Conservation (phyloP, 2,888 invertebrate genomes). For the Drosophila setosimentum region DNA sequence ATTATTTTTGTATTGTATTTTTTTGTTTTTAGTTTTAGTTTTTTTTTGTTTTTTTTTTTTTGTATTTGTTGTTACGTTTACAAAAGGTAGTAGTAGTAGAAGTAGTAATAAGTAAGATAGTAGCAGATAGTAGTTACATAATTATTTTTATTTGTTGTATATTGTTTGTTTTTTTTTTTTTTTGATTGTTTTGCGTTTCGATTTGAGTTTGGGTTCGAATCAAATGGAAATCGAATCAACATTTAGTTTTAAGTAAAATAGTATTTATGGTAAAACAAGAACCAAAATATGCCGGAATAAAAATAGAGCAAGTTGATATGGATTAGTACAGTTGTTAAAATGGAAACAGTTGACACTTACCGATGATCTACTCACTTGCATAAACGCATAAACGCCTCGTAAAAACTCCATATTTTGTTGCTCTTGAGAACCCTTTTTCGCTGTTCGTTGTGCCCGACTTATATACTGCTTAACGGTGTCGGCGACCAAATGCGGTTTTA, state of each 20-base stretch:
- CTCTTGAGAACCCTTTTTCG: conserved; percentile 83
- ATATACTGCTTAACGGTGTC: conserved; percentile 85
- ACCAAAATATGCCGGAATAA: conserved; percentile 79
- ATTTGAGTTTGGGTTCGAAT: conserved; percentile 24
- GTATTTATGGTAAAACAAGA: conserved; percentile 56
- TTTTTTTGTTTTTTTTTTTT: conserved; percentile 30
- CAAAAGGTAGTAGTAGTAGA: conserved; percentile 68
- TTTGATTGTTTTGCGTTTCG: conserved; percentile 19
- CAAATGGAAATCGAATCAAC: conserved; percentile 16
- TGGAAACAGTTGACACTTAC: conserved; percentile 85
- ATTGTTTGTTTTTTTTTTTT: conserved; percentile 13
- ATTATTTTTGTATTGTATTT: conserved; percentile 33
- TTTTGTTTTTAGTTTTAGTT: conserved; percentile 14
- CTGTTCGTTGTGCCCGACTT: conserved; percentile 84
- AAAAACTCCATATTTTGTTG: conserved; percentile 86
- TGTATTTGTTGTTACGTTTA: conserved; percentile 55
- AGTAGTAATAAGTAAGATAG: conserved; percentile 68
- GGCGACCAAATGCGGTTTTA: conserved; percentile 85
- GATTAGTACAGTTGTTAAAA: conserved; percentile 85
- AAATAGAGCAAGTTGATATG: conserved; percentile 84
- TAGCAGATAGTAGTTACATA: conserved; percentile 72
- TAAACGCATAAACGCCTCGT: conserved; percentile 86
- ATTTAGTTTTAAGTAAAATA: conserved; percentile 27
- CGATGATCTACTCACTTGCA: conserved; percentile 86
- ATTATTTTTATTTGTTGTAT: conserved; percentile 42